Conservation (phyloP, 2,888 invertebrate species). For the Spicauda simplicius region DNA sequence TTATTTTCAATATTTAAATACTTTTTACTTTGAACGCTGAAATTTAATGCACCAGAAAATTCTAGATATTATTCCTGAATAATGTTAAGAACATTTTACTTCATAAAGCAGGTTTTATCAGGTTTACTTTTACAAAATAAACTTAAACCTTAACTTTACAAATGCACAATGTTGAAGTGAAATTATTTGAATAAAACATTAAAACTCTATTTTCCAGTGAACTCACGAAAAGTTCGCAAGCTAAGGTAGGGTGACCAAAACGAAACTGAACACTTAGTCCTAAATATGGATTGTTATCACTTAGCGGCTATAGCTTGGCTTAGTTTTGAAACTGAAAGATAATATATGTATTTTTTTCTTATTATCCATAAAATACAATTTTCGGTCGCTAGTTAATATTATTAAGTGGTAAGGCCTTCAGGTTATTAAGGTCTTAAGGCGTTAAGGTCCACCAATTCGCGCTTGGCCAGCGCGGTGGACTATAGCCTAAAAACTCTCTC, state of each 20-base stretch:
- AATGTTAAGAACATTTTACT: background rate
- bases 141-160: background rate
- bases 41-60: background rate
- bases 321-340: too few species aligned
- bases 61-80: background rate
- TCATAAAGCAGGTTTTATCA: background rate
- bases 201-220: slow-evolving; percentile 21
- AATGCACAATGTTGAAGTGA: background rate
- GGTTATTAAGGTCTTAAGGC: too few species aligned
- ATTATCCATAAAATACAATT: too few species aligned
- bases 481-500: too few species aligned
- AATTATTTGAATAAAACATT: slow-evolving; percentile 8
- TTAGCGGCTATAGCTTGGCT: too few species aligned
- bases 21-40: background rate
- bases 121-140: slow-evolving; percentile 6
- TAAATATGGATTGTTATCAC: background rate
- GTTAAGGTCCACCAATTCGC: too few species aligned
- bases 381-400: too few species aligned
- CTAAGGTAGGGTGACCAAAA: slow-evolving; percentile 3
- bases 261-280: background rate
- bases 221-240: slow-evolving; percentile 12
- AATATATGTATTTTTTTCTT: too few species aligned
- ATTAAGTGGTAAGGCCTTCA: too few species aligned
- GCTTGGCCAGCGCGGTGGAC: too few species aligned
- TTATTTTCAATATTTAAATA: too few species aligned